Evolutionary conservation across 2,797 vertebrate species (phyloP).

Genomic region (Fistularia commersonii): DNA sequence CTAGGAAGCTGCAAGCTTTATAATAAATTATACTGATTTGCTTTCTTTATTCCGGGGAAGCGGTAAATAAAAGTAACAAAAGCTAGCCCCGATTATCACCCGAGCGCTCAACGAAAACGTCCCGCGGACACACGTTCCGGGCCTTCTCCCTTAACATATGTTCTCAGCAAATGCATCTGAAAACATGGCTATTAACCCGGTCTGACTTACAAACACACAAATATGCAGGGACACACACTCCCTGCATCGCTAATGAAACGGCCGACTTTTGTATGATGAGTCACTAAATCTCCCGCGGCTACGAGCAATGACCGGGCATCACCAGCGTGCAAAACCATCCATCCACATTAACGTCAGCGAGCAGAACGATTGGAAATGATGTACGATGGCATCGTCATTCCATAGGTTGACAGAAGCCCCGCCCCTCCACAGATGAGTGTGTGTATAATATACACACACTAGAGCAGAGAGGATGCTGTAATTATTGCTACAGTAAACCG

Average conservation of each 20-base stretch:
- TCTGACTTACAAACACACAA: constrained; percentile 9
- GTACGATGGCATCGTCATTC: constrained; percentile 1
- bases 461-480: constrained; percentile 1
- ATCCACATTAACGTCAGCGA: constrained; percentile 7
- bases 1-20: too few relatives aligned
- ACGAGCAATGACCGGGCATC: constrained; percentile 13
- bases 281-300: constrained; percentile 13
- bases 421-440: background rate
- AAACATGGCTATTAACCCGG: constrained; percentile 10
- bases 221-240: too few relatives aligned
- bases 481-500: constrained; percentile 10
- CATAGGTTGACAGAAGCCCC: constrained; percentile 3
- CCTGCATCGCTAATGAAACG: too few relatives aligned
- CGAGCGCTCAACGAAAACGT: too few relatives aligned
- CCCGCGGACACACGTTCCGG: too few relatives aligned
- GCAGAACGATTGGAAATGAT: constrained; percentile 2
- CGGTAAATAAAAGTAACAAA: too few relatives aligned
- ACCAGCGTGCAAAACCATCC: constrained; percentile 9
- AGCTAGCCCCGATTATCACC: too few relatives aligned
- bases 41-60: too few relatives aligned
- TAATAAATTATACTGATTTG: too few relatives aligned
- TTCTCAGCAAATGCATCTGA: constrained; percentile 9
- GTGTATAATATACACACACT: background rate
- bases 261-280: background rate
- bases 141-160: background rate